Conservation (phyloP, 2,888 invertebrate species). For the Nomada hirtipes region DNA sequence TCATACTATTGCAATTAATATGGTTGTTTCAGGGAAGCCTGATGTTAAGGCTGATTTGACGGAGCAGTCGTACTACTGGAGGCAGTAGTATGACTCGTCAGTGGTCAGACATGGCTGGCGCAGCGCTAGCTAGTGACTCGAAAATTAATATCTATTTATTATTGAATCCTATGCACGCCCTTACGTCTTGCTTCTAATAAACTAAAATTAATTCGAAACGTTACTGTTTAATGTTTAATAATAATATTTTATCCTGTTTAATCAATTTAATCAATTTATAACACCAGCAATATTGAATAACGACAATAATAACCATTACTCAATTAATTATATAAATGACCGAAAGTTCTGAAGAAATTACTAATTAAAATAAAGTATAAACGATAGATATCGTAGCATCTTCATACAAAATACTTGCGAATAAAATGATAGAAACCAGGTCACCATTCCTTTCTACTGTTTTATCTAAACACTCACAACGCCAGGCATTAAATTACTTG, state of each 20-base stretch:
- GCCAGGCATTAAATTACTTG: not conserved
- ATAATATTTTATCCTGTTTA: too few relatives aligned
- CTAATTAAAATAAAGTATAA: not conserved
- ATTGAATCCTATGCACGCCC: too few relatives aligned
- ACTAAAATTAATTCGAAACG: not conserved
- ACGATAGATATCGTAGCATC: too few relatives aligned
- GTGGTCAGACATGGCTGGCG: conserved; percentile 3
- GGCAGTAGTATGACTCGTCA: conserved; percentile 6
- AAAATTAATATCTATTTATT: too few relatives aligned
- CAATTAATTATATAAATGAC: not conserved
- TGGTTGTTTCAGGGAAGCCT: not conserved
- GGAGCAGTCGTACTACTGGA: not conserved
- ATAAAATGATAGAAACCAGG: not conserved
- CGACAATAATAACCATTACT: not conserved
- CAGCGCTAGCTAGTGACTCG: not conserved
- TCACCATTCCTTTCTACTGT: not conserved
- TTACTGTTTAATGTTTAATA: too few relatives aligned
- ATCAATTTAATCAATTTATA: too few relatives aligned
- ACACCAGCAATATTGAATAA: too few relatives aligned
- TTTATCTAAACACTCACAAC: not conserved
- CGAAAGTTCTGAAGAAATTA: not conserved
- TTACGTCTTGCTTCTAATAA: not conserved
- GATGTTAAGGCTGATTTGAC: not conserved
- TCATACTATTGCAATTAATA: not conserved
- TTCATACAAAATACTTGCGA: not conserved